Evolutionary conservation across 2,113 vertebrate genomes (phyloP).

Genomic region (Nyctibius bracteatus): DNA sequence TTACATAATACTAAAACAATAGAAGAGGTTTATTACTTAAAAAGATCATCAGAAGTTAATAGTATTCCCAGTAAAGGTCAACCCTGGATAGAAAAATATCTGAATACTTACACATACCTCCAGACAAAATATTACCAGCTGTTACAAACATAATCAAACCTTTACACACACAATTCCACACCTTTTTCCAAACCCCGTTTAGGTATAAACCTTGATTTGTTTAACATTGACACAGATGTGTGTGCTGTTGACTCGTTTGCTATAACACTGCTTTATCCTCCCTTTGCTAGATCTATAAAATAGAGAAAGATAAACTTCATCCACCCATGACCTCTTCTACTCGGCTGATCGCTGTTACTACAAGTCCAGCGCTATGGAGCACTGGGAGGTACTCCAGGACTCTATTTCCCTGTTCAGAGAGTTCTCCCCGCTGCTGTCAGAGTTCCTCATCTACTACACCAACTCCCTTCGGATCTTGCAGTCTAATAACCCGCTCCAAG

Average conservation of each 20-base stretch:
- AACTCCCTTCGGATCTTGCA: not conserved
- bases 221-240: not conserved
- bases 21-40: no score
- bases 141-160: not conserved
- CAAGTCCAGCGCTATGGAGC: accelerated
- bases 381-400: not conserved
- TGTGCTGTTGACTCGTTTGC: not conserved
- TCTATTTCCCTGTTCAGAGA: not conserved
- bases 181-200: not conserved
- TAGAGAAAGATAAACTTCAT: not conserved
- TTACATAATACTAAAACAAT: accelerated
- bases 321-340: not conserved
- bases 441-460: not conserved
- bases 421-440: not conserved
- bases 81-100: not conserved
- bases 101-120: not conserved
- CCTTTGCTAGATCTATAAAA: not conserved
- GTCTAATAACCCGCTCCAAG: not conserved
- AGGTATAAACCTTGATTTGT: not conserved
- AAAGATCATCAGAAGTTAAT: not conserved
- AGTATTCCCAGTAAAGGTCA: not conserved
- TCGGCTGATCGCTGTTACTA: not conserved
- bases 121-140: not conserved
- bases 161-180: not conserved
- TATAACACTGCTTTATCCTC: not conserved